phyloP scores from a whole-genome alignment of 2,888 invertebrate genomes.

The Deilephila elpenor region DNA sequence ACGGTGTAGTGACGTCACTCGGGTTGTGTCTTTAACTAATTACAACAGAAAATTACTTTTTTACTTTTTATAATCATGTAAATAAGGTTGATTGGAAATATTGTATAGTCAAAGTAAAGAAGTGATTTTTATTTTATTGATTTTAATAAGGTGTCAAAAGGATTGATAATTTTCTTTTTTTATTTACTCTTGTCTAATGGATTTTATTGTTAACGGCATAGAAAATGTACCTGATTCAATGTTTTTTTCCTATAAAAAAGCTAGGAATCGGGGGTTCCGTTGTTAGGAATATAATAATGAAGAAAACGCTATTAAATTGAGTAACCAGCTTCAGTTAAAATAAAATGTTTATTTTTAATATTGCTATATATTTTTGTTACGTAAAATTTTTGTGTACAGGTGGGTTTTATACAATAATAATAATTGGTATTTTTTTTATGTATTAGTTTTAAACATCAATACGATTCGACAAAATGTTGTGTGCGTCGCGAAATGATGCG shows the following conservation, averaged over 20 bases:
- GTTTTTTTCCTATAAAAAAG: slow-evolving; percentile 77
- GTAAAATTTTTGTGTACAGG: too few relatives aligned
- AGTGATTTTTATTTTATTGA: slow-evolving; percentile 2
- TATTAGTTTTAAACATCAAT: slow-evolving; percentile 1
- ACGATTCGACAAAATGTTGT: slow-evolving; percentile 12
- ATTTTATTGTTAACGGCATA: slow-evolving; percentile 51
- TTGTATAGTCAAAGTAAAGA: slow-evolving; percentile 23
- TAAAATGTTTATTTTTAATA: too few relatives aligned
- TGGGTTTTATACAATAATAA: background rate
- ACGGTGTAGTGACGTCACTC: slow-evolving; percentile 39
- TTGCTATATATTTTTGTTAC: background rate
- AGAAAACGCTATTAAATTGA: background rate
- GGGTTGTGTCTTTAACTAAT: slow-evolving; percentile 47
- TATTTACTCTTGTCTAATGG: slow-evolving; percentile 36
- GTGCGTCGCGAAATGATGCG: background rate
- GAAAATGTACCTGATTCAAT: slow-evolving; percentile 68
- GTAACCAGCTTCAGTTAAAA: too few relatives aligned
- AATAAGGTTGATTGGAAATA: background rate
- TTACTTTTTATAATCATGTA: slow-evolving; percentile 22
- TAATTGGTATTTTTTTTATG: background rate
- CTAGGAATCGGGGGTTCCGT: slow-evolving; percentile 67
- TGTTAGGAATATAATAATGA: slow-evolving; percentile 34
- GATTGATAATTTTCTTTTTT: slow-evolving; percentile 31
- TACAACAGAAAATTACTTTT: slow-evolving; percentile 20
- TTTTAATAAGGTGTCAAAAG: background rate